These are phyloP conservation scores for Hoplodrina ambigua DNA, from an alignment of 2,888 invertebrate species.

Conservation along the genomic window DNA sequence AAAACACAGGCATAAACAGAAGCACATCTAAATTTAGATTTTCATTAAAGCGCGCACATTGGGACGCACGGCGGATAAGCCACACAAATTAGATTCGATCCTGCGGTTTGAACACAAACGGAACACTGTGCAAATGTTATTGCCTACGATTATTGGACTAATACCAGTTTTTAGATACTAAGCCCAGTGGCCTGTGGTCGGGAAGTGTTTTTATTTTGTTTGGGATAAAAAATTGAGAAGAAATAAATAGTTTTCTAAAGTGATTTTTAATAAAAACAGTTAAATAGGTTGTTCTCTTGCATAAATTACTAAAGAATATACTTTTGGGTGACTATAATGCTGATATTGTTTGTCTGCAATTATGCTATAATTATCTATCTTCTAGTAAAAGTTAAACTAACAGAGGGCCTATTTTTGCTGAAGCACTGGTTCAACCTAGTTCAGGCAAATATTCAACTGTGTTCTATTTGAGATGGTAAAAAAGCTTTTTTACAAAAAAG, in stretches of 20 bases:
- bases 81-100: slow-evolving; percentile 63
- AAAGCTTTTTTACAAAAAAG: no score
- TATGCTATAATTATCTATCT: no score
- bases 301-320: no score
- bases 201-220: slow-evolving; percentile 1
- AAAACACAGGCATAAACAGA: slow-evolving; percentile 20
- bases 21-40: slow-evolving; percentile 57
- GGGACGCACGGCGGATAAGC: slow-evolving; percentile 58
- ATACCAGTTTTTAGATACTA: slow-evolving; percentile 26
- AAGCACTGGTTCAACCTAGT: no score
- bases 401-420: no score
- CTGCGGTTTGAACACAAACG: slow-evolving; percentile 55
- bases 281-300: no score
- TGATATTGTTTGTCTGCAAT: no score
- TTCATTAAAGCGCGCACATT: slow-evolving; percentile 60
- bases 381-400: no score
- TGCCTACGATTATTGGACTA: slow-evolving; percentile 43
- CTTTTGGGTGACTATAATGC: no score
- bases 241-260: not conserved
- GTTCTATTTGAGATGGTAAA: no score
- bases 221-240: not conserved
- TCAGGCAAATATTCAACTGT: no score
- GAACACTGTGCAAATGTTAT: slow-evolving; percentile 48
- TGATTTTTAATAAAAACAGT: not conserved
- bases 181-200: not conserved